Evolutionary conservation across 2,797 vertebrate species (phyloP), one percentile per base, ranked within the genome.

Genomic region (Myripristis jacobus): DNA sequence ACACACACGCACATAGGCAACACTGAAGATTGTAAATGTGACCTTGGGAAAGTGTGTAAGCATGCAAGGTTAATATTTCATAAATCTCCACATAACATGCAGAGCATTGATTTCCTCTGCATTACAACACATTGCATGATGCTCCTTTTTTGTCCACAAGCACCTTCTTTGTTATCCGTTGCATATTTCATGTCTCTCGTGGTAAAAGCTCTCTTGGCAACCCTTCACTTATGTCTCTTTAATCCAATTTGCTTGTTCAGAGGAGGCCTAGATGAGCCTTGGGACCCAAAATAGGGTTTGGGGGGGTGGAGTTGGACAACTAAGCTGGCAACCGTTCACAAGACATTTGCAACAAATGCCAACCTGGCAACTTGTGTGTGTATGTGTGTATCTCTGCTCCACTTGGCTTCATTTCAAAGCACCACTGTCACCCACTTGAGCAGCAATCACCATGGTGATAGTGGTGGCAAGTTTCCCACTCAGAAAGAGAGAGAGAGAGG

Each of bases 161-260:
- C 6, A 36, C 31, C 18, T 47, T 31, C 51, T 21, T 12, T 29
- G 18, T 36, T n/a, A n/a, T n/a, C 29, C 18, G 18, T 13, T 58
- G 12, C 36, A 22, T 5, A 43, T 70, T 71, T 57, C 18, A 52
- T 54, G 34, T 31, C 44, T 54, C 44, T 55, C 29, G 4, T 53
- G 38, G 53, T 48, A 63, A 21, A 68, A 61, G 29, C 48, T 66
- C 19, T 59, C 47, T 64, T 77, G 66, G 61, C 77, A 56, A 58
- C 38, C 5, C 71, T 70, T 66, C 65, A 68, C 1, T 34, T 59
- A 41, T 43, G 47, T 55, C 27, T 55, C 63, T 78, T 72, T 77
- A 81, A 83, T 83, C 66, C 52, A 64, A 70, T 85, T 76, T 65
- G 36, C 57, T 52, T 58, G 51, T 81, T 84, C 50, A 70, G 74